A percentile compares a stretch with the other conserved stretches of the same genome.
Evolutionary conservation across 2,797 vertebrate species (phyloP).

Genomic region (Myotis vivesi): DNA sequence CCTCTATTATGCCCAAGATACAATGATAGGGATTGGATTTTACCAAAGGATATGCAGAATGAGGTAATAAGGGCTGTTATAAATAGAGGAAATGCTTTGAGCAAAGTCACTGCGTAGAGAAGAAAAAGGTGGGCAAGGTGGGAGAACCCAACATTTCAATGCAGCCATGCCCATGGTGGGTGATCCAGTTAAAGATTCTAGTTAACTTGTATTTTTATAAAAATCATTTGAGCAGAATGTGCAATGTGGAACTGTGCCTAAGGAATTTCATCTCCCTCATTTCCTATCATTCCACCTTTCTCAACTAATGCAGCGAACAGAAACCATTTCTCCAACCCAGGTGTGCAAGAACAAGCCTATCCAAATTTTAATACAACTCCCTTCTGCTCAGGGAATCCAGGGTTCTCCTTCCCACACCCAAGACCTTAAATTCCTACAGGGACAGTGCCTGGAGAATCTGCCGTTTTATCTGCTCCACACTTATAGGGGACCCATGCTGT

Average conservation of each 20-base stretch:
- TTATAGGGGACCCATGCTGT: not conserved
- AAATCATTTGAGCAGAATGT: not conserved
- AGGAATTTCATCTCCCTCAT: not conserved
- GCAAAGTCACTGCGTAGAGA: not conserved
- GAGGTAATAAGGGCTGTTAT: not conserved
- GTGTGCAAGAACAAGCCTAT: not conserved
- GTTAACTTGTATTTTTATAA: not conserved
- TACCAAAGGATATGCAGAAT: not conserved
- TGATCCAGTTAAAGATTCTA: not conserved
- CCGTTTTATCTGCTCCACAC: not conserved
- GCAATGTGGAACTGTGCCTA: not conserved
- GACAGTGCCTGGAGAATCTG: not conserved
- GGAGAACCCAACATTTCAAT: not conserved
- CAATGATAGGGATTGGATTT: not conserved
- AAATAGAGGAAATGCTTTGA: not conserved
- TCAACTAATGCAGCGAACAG: not conserved
- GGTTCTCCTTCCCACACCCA: not conserved
- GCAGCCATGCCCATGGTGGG: accelerated
- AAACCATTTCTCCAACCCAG: not conserved
- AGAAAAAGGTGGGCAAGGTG: not conserved
- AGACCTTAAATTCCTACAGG: not conserved
- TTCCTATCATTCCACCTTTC: not conserved
- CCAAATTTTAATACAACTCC: not conserved
- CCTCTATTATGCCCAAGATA: not conserved
- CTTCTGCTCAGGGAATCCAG: not conserved